Evolutionary conservation across 2,113 vertebrate species (phyloP), one percentile per base, ranked within the genome.

Genomic region (Gobio gobio): DNA sequence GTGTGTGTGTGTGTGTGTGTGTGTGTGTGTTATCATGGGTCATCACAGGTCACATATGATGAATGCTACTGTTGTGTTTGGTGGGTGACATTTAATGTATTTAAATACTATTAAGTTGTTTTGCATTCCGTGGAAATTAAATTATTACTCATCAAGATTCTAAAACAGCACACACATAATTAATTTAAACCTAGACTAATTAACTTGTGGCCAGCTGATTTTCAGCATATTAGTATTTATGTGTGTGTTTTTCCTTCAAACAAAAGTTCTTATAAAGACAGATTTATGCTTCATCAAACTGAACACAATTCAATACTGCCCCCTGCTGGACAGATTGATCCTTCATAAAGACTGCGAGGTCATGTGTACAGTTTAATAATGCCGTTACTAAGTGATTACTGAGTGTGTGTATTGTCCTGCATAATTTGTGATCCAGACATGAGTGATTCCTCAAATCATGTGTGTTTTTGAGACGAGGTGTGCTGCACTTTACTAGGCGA

Each of bases 1-100:
- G 76, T 78, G 54, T 40, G 76, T 78, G 49, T n/a, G 54, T 36
- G 9, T 24, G 75, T 78, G 75, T 51, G 76, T 59, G 56, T 61
- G 58, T 61, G 10, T 61, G 24, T 29, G 61, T 63, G 24, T 14
- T 7, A 1, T 64, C 59, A n/a, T 6, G 26, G 18, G 33, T 20
- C 29, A 20, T 68, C 36, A 26, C 2, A 1, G 36, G 18, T 36
- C 16, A 68, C 33, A 2, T 10, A 22, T 59, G 36, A 45, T 82
- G 10, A 22, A 40, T 70, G 43, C 8, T 70, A 6, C 26, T 10
- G 70, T 73, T 45, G 4, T 81, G 59, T 33, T 29, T 45, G 61
- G 24, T 29, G 40, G 29, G 36, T 36, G 51, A 40, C 75, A 40
- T 78, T 59, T 59, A 78, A 78, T 78, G 33, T 59, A 2, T 78